Base-by-base conservation (phyloP, 2,797 vertebrate species). In the Paramormyrops hopkinsi region DNA sequence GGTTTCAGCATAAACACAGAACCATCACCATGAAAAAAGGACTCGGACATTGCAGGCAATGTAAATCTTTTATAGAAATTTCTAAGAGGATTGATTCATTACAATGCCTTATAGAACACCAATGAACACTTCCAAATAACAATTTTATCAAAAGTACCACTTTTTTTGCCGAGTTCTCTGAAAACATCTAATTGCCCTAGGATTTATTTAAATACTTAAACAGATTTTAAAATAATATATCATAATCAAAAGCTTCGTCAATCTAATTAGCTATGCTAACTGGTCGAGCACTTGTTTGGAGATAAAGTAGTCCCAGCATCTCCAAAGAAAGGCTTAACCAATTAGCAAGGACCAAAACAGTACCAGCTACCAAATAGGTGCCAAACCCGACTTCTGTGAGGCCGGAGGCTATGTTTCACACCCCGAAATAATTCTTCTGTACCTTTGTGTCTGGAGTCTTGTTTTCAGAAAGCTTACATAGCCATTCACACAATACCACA, bases 61-160 rank as follows among this genome's bases (percentile, higher is more conserved):
- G 29, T 76, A 79, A 79, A 79, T 79, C 11, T 79, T 79, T 79
- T 79, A 79, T 41, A 79, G 73, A 79, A 41, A 19, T 44, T 76
- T 37, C 33, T 19, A 76, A 76, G 69, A 41, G 73, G 37, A 41
- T 7, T 44, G 17, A 41, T 79, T 79, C 37, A 79, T 44, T 44
- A 41, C 73, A 79, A 41, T 79, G 73, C 73, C 73, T 79, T 44
- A 44, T 44, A 19, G 73, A 79, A 44, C 37, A 41, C 37, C 33
- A n/a, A 19, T n/a, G 7, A 79, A n/a, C 14, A 79, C 73, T 79
- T 41, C 17, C 17, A 79, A 41, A 7, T 9, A 79, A 79, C 37
- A 79, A 79, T 79, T 79, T 79, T 44, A 79, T 41, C 73, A 79
- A 79, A 79, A 79, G 6, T 44, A 79, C 73, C 73, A 79, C 73